Base-by-base conservation (phyloP, 1,140 invertebrate species). In the Galleria mellonella region DNA sequence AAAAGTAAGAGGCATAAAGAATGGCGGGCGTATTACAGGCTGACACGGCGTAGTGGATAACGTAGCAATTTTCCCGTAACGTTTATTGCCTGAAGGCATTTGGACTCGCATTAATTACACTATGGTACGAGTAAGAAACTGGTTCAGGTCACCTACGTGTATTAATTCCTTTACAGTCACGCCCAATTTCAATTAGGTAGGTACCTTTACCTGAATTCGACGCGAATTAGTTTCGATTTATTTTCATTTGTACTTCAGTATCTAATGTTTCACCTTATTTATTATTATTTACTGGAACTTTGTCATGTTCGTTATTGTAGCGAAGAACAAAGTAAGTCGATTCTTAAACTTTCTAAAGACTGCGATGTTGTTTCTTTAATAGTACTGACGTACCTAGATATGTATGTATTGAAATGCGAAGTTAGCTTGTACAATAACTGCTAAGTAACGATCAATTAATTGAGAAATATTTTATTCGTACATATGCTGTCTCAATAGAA, bases 141-240 rank as follows among this genome's bases (percentile, higher is more conserved):
- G 2, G 23, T 23, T 23, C 17, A 23, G 43, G 39, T 39, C 44
- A 40, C 44, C 37, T 47, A 23, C 12, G 17, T 23, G 17, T 2
- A 40, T 23, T 33, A 54, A 41, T 41, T 38, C 53, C 55, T 48
- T 59, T 61, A 57, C 40, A 48, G 52, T 55, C 57, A 58, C 57
- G 62, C 58, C 60, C 58, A 64, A 62, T 68, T 69, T 69, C 65
- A 69, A 69, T 69, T 69, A 23, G 17, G 17, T 23, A 23, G 17
- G 17, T 23, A 61, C 62, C 62, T 64, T 53, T 57, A 53, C 50
- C 50, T 55, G 61, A 64, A 64, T 55, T 62, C 44, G 51, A 49
- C 52, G 51, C 43, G 56, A 62, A 65, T 69, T 69, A 69, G 58
- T 50, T 55, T 58, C 62, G 51, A 65, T 69, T 62, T 62, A 65